Evolutionary conservation across 2,797 vertebrate species (phyloP), one percentile per base, ranked within the genome.

Genomic region (Catharus ustulatus): DNA sequence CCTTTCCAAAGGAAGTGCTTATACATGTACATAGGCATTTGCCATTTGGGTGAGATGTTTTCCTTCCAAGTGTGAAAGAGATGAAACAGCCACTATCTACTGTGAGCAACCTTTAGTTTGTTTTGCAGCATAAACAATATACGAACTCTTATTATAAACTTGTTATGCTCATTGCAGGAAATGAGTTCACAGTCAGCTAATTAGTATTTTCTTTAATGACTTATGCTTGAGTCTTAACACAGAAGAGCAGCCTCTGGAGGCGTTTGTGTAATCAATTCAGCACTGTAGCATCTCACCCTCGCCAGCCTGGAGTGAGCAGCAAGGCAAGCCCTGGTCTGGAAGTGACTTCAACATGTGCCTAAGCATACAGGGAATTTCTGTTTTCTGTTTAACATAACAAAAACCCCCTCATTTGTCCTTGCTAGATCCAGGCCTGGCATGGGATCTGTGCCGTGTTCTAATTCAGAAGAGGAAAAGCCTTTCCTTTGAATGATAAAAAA

Each of bases 201-300:
- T 90, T 91, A 86, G 55, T 91, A 61, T 82, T 86, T 94, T 93
- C 62, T 74, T 88, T 91, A 81, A 85, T 78, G 79, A 86, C 58
- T 84, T 91, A 34, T 12, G 20, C 23, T 68, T 52, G 58, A 91
- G 58, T 73, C 59, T 73, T 86, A 64, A 38, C 58, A 52, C 32
- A 72, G 48, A 64, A 78, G 81, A 90, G 66, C 66, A 86, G 76
- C 19, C 59, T 90, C 77, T 90, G 83, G 59, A 84, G 59, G 62
- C 73, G 71, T 51, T 85, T 89, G 12, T 40, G 23, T 45, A 34
- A 86, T 77, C 54, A 43, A 0, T 54, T 91, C 69, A 75, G 66
- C 55, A 19, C 36, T 66, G 58, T 30, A 55, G n/a, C 34, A 32
- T 89, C 59, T 95, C 46, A 77, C 20, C 29, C 42, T 67, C 5